Evolutionary conservation across 2,888 invertebrate species (phyloP), one percentile per base, ranked within the genome.

Genomic region (Poecilus cupreus): DNA sequence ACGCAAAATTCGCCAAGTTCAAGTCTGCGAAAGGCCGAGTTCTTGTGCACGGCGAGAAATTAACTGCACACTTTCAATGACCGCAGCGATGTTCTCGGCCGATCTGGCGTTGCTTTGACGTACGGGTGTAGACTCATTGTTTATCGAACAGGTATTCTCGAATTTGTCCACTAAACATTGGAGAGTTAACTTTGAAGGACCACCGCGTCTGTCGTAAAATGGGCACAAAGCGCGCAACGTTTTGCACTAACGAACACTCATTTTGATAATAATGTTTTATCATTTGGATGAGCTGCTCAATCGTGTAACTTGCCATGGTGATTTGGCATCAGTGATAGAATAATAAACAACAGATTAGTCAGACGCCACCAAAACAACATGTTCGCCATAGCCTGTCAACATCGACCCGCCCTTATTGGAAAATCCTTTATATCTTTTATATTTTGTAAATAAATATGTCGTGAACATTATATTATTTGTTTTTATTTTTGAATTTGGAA

Each of bases 1-100:
- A 82, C 72, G 81, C 79, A 83, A 83, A 82, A 82, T 82, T 82
- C 82, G 85, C 83, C 83, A 85, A 85, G 82, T 85, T 85, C 85
- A 84, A 82, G 85, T 84, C 82, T 84, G 83, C 83, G 83, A 85
- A 85, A 85, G 84, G 82, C 84, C 82, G 79, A 82, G 81, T 82
- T 82, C 72, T 79, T 83, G 82, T 79, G 81, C 79, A 75, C 81
- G 77, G 54, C 82, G 83, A 81, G 81, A 18, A 68, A 68, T 68
- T 68, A 32, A 68, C 32, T 68, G 76, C 32, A 82, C 81, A 82
- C 76, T 83, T 39, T 81, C 81, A 81, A 49, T 11, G 32, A 13
- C 79, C 39, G 80, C 82, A 78, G 76, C 79, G 68, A 82, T 79
- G 76, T 51, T n/a, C n/a, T n/a, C n/a, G n/a, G n/a, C n/a, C n/a